Evolutionary conservation across 2,888 invertebrate species (phyloP).

Genomic region (Campopleginae sp.): DNA sequence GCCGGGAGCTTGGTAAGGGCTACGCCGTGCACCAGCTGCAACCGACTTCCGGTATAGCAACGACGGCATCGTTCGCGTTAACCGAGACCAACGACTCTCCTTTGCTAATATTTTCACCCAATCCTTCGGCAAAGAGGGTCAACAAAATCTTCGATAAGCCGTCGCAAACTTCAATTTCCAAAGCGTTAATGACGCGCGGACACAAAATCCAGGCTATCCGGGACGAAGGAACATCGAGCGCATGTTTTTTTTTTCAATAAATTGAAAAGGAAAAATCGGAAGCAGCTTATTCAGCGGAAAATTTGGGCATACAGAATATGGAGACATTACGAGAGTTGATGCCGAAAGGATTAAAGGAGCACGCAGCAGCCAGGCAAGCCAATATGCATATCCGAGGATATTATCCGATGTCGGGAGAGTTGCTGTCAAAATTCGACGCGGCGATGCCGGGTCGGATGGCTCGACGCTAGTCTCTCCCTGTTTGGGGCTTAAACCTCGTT

Average conservation of each 20-base stretch:
- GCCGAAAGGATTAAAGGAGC: not conserved
- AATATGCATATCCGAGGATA: conserved; percentile 14
- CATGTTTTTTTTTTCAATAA: not conserved
- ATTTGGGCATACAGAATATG: not conserved
- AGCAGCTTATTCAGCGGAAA: not conserved
- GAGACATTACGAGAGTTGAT: not conserved
- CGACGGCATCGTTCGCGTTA: not conserved
- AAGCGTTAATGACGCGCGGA: not conserved
- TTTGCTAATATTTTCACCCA: conserved; percentile 13
- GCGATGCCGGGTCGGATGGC: not conserved
- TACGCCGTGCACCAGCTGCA: conserved; percentile 55
- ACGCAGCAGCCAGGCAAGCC: not conserved
- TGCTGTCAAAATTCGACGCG: not conserved
- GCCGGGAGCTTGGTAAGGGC: conserved; percentile 47
- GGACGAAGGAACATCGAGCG: not conserved
- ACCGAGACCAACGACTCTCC: conserved; percentile 50
- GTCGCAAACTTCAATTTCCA: not conserved
- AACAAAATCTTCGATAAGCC: not conserved
- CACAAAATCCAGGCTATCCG: no score
- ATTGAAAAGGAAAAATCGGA: not conserved
- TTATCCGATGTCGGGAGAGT: not conserved
- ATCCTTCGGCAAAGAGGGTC: not conserved
- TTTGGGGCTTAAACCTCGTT: conserved; percentile 55
- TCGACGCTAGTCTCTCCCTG: conserved; percentile 4
- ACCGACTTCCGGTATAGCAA: conserved; percentile 60